Evolutionary conservation across 2,797 vertebrate genomes (phyloP), one percentile per base, ranked within the genome.

Genomic region (Schizopygopsis malacanthus): DNA sequence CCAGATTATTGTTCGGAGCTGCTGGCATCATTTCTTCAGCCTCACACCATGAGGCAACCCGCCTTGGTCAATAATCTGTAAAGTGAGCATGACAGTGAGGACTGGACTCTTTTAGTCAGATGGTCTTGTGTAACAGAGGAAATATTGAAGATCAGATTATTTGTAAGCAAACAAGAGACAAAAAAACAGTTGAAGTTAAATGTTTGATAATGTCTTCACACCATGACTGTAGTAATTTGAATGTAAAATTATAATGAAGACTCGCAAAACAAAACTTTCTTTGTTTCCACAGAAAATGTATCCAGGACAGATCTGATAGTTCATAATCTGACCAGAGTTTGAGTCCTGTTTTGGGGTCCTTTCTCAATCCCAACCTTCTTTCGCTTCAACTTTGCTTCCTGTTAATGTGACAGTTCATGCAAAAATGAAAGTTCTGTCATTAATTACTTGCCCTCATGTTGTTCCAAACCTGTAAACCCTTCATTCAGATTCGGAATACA

Each of bases 1-100:
- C 41, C 79, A 79, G 78, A 78, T 61, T 80, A 70, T 69, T 88
- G 47, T 79, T 82, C 67, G 47, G 45, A 75, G 63, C 69, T 41
- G 65, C 41, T 80, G 67, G 56, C 41, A 78, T 65, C 12, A 7
- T 77, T 77, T 77, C 20, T 56, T 50, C 6, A 56, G 47, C 59
- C 20, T 59, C 56, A 5, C 12, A 43, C 52, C 69, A 69, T 56
- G 11, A 11, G 25, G 41, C 47, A 43, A 13, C 25, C n/a, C 25
- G 16, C 12, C 39, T 39, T 33, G 43, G 63, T 56, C 47, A 69
- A 47, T 4, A 67, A 25, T 9, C 25, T 61, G 54, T 75, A 20
- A 76, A 52, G 37, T 85, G 73, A 83, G 65, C 10, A 28, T 41
- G 33, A 81, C 59, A 25, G 47, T n/a, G 47, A 63, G 16, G 67